A percentile compares a stretch with the other conserved stretches of the same genome.
Conservation (phyloP, 2,113 vertebrate genomes). For the Eolophus roseicapilla region DNA sequence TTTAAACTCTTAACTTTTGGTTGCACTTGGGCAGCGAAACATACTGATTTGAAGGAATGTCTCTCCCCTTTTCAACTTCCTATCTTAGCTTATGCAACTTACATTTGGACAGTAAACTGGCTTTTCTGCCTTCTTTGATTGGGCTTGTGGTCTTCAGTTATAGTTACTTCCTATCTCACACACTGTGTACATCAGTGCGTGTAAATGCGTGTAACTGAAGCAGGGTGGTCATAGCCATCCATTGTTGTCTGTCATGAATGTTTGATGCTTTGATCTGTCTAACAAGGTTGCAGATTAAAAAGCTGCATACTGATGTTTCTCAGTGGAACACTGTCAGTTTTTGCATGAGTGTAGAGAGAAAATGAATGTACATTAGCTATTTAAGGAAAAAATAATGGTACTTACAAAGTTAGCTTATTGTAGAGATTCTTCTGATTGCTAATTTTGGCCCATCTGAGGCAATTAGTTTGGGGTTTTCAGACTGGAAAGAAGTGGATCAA, state of each 20-base stretch:
- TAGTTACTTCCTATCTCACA: background rate
- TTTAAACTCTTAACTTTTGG: background rate
- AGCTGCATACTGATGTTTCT: background rate
- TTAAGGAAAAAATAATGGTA: background rate
- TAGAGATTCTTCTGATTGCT: background rate
- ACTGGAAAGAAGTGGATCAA: background rate
- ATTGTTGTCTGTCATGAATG: fast-evolving
- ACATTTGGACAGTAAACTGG: background rate
- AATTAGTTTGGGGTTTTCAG: background rate
- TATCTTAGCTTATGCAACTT: background rate
- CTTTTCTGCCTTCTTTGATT: background rate
- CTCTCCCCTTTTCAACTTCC: background rate
- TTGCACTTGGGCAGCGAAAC: background rate
- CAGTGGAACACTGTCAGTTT: background rate
- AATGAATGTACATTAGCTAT: background rate
- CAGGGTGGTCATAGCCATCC: background rate
- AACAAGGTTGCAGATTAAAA: background rate
- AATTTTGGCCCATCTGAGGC: background rate
- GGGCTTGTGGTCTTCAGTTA: background rate
- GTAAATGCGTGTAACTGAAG: background rate
- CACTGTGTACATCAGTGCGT: background rate
- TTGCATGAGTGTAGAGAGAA: background rate
- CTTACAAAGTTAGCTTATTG: background rate
- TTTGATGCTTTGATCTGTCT: background rate
- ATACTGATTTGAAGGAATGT: background rate